These are phyloP conservation scores for Heliconius hewitsoni DNA, from an alignment of 1,140 invertebrate species.

Conservation along the genomic window DNA sequence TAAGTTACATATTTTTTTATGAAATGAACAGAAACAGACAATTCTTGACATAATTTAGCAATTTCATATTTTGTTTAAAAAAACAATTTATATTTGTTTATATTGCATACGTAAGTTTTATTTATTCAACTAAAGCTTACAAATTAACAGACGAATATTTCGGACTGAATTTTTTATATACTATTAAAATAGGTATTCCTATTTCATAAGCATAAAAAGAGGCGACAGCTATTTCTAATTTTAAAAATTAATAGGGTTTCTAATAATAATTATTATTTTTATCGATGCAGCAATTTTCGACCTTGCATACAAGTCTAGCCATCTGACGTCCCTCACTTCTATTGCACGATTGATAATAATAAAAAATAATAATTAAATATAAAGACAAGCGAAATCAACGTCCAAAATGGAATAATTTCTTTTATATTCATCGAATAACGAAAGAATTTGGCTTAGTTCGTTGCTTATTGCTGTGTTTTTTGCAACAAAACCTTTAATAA, in stretches of 20 bases:
- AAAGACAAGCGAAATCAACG: not conserved
- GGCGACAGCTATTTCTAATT: not conserved
- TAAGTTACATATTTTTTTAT: too few species aligned
- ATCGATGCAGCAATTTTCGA: too few species aligned
- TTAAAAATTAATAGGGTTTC: not conserved
- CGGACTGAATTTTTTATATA: too few species aligned
- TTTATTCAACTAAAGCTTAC: too few species aligned
- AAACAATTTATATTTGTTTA: too few species aligned
- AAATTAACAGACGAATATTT: too few species aligned
- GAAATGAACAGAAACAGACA: too few species aligned
- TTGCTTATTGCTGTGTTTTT: not conserved
- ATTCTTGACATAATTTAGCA: too few species aligned
- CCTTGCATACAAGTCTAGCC: too few species aligned
- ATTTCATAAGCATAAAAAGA: not conserved
- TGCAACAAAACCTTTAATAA: conserved; percentile 1
- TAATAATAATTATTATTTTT: too few species aligned
- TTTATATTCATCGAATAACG: not conserved
- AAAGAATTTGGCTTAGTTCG: not conserved
- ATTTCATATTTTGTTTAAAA: too few species aligned
- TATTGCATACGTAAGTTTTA: too few species aligned
- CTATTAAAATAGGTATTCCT: not conserved
- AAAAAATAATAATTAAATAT: not conserved
- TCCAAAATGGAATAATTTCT: not conserved
- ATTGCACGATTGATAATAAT: not conserved
- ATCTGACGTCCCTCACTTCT: not conserved